Conservation (phyloP, 2,888 invertebrate genomes). For the Agapostemon virescens region DNA sequence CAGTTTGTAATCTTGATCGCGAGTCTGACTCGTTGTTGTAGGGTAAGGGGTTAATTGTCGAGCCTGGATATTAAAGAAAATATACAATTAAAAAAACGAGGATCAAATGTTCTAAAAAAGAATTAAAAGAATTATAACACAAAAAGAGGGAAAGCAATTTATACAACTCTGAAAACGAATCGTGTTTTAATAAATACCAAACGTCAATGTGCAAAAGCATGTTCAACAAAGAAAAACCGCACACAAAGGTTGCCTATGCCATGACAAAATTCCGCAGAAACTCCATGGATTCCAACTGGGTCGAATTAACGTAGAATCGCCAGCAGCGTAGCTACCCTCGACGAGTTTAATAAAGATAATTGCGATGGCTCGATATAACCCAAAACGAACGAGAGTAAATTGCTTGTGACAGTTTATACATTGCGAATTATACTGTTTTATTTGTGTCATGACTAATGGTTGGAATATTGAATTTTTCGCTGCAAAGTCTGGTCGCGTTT, state of each 20-base stretch:
- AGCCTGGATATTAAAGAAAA: background rate
- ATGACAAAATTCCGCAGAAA: conserved; percentile 5
- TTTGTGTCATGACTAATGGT: background rate
- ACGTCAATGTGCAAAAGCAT: background rate
- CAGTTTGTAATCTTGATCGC: no score
- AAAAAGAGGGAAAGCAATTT: background rate
- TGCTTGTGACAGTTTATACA: conserved; percentile 12
- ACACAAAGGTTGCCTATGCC: background rate
- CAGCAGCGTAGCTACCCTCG: background rate
- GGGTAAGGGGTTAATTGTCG: no score
- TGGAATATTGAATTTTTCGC: conserved; percentile 10
- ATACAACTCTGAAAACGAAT: background rate
- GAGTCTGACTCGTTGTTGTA: no score
- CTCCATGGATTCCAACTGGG: background rate
- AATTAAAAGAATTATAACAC: background rate
- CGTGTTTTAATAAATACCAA: background rate
- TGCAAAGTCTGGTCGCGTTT: background rate
- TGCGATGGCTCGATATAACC: background rate
- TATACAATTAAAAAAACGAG: background rate
- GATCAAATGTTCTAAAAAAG: background rate
- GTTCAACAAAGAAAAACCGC: background rate
- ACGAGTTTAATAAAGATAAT: conserved; percentile 40
- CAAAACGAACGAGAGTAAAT: background rate
- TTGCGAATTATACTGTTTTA: background rate
- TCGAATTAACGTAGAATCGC: conserved; percentile 14